Evolutionary conservation across 2,888 invertebrate genomes (phyloP).

Genomic region (Opisthograptis luteolata): DNA sequence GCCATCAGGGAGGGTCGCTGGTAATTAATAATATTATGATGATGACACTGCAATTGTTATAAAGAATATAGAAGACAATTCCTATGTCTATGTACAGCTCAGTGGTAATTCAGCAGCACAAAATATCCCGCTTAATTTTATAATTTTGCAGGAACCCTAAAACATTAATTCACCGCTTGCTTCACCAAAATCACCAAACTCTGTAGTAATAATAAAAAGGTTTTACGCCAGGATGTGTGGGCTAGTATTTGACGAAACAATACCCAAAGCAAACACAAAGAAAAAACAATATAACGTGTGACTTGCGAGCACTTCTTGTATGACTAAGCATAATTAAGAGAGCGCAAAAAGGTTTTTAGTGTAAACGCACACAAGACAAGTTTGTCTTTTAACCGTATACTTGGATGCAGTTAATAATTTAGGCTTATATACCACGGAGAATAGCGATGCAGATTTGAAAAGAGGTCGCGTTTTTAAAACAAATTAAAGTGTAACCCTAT

Average conservation of each 20-base stretch:
- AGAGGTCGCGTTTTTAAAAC: too few relatives aligned
- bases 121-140: too few relatives aligned
- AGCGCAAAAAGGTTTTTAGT: conserved; percentile 44
- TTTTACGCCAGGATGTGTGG: conserved; percentile 48
- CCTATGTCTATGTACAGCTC: too few relatives aligned
- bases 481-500: too few relatives aligned
- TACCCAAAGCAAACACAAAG: conserved; percentile 50
- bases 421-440: background rate
- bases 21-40: too few relatives aligned
- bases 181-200: conserved; percentile 20
- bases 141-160: background rate
- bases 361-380: conserved; percentile 39
- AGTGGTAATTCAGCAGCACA: too few relatives aligned
- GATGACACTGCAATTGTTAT: too few relatives aligned
- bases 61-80: too few relatives aligned
- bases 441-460: background rate
- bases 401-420: too few relatives aligned
- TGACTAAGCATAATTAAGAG: conserved; percentile 27
- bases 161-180: background rate
- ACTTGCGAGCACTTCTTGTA: conserved; percentile 32
- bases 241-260: conserved; percentile 57
- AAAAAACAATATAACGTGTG: conserved; percentile 48
- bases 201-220: conserved; percentile 16
- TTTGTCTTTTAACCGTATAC: too few relatives aligned
- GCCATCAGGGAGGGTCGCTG: too few relatives aligned